Base-by-base conservation (phyloP, 2,113 vertebrate genomes). In the Pica pica region DNA sequence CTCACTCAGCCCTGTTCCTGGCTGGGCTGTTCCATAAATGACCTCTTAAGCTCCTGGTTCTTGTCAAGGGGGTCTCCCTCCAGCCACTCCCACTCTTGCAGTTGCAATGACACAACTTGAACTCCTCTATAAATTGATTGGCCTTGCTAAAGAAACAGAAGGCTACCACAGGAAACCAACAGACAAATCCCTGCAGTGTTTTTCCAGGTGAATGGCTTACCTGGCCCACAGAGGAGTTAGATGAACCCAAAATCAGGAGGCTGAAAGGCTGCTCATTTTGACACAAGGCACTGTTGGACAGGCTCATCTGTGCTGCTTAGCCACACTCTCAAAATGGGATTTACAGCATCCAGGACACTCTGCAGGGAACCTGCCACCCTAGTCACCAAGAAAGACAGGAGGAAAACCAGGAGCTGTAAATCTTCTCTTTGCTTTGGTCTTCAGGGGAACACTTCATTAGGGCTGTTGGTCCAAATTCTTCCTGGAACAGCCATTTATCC, bases 241-340 rank as follows among this genome's bases (percentile, higher is more conserved):
- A 60, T 2, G 9, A 88, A 37, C 61, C 76, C 71, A n/a, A 30
- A 56, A 1, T 0, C 1, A 1, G 37, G 33, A 65, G 23, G 2
- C 18, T 8, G 3, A 41, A 61, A 71, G 8, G 47, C 44, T 90
- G 52, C 59, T 59, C 6, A 6, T 70, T 63, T 67, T 67, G 83
- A 59, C 47, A 50, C 0, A 3, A 35, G 27, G 21, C 7, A 1
- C 39, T 63, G 52, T 37, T 68, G 47, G 76, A 50, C 6, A 9
- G 50, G 52, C 52, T 88, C 64, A 23, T 59, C 14, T 39, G 12
- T 75, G 28, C 42, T 88, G n/a, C 35, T 74, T 52, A 81, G 33
- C n/a, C 53, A 28, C 17, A 7, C 33, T 60, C 42, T 77, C 47
- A 49, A 24, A 75, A 53, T 2, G 9, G 78, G 31, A 83, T 87